These are phyloP conservation scores for Myodes glareolus DNA, from an alignment of 2,113 vertebrate genomes.

Conservation along the genomic window DNA sequence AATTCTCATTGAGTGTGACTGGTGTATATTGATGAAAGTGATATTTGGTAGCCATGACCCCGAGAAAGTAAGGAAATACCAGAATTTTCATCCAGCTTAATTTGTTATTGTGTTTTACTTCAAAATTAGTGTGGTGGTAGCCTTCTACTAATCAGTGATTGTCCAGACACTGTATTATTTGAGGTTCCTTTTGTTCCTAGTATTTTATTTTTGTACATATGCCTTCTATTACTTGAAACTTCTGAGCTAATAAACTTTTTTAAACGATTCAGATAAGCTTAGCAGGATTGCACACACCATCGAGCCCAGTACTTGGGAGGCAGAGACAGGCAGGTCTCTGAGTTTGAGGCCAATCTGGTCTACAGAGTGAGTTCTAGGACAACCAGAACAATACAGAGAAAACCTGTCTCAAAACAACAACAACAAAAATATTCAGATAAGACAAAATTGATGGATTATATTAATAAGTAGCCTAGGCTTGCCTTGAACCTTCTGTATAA, in stretches of 20 bases:
- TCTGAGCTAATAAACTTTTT: slow-evolving; percentile 62
- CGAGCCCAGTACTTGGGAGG: not conserved
- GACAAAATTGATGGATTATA: not conserved
- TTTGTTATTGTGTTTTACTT: slow-evolving; percentile 35
- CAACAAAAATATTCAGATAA: slow-evolving; percentile 15
- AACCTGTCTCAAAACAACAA: not conserved
- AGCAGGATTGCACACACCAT: not conserved
- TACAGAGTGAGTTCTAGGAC: not conserved
- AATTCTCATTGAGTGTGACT: slow-evolving; percentile 48
- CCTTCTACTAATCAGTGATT: not conserved
- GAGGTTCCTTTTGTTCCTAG: slow-evolving; percentile 50
- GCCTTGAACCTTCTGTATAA: not conserved
- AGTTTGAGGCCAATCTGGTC: not conserved
- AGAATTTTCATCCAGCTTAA: slow-evolving; percentile 54
- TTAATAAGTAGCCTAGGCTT: not conserved
- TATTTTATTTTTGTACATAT: slow-evolving; percentile 41
- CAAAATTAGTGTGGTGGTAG: not conserved
- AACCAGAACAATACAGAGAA: not conserved
- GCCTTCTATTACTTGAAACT: slow-evolving; percentile 45
- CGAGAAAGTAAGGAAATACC: slow-evolving; percentile 47
- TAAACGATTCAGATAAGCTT: slow-evolving; percentile 9
- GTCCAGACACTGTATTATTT: not conserved
- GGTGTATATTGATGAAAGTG: slow-evolving; percentile 22
- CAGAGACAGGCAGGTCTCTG: not conserved
- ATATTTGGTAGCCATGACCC: slow-evolving; percentile 42